Evolutionary conservation across 2,797 vertebrate genomes (phyloP), one percentile per base, ranked within the genome.

Genomic region (Darevskia nairensis): DNA sequence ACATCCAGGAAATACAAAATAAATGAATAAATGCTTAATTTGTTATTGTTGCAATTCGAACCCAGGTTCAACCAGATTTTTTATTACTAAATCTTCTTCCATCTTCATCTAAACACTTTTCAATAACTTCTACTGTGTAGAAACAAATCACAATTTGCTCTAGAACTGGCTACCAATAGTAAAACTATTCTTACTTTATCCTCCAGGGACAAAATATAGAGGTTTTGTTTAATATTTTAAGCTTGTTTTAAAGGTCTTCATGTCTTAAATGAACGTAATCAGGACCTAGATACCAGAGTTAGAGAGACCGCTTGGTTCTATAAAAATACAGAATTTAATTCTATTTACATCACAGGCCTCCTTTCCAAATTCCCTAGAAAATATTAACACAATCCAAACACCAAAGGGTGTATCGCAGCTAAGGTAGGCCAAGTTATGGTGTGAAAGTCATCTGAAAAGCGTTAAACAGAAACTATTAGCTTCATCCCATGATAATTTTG

Each of bases 321-420:
- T 92, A 97, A 97, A 97, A 97, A 97, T 97, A 96, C 95, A 95
- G 88, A 92, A 97, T 94, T 95, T 92, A 93, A 95, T 94, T 94
- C 88, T 96, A 95, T 95, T 77, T 96, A 93, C 94, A 94, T 41
- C 90, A 95, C 87, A 94, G 86, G 91, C 90, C 90, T 92, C 90
- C 21, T 89, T 89, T 92, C 50, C 86, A 89, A 86, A 35, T 92
- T 92, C 92, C 82, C 89, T 75, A 92, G 94, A 94, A 88, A 94
- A 94, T 91, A 93, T 96, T 91, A 94, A 94, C 90, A 93, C 92
- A 89, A 93, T 90, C 89, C 84, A 88, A 92, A 93, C 92, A 89
- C 88, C 71, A 75, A 35, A 78, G 32, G 7, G 75, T 61, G 6
- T 87, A 85, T 80, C n/a, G 84, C 80, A 68, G 44, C 2, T 3